These are phyloP conservation scores for Rutpela maculata DNA, from an alignment of 2,888 invertebrate species.

Conservation along the genomic window DNA sequence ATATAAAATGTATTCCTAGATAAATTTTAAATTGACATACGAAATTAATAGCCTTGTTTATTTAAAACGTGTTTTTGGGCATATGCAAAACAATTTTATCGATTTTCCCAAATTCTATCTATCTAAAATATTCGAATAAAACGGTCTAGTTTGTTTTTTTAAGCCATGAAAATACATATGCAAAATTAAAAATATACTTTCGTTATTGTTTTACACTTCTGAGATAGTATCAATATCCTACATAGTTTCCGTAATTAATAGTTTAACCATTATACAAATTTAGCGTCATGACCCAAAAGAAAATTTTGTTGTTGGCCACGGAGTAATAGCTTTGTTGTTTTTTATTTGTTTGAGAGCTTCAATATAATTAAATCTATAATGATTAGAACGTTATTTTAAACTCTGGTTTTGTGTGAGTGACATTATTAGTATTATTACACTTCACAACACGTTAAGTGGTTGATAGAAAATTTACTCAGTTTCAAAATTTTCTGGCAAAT, in stretches of 20 bases:
- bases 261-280: neutral
- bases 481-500: too few species aligned
- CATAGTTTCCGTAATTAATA: neutral
- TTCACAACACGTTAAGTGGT: too few species aligned
- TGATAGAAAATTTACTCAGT: too few species aligned
- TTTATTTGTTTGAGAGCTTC: neutral
- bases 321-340: slow-evolving; percentile 6
- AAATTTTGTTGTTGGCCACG: slow-evolving; percentile 2
- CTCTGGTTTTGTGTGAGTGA: too few species aligned
- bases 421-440: too few species aligned
- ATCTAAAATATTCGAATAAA: neutral
- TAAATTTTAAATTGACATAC: neutral
- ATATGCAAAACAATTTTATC: neutral
- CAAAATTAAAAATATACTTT: too few species aligned
- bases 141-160: too few species aligned
- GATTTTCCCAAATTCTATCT: neutral
- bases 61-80: neutral
- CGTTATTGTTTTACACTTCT: too few species aligned
- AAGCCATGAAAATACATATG: too few species aligned
- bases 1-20: neutral
- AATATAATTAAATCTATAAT: neutral
- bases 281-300: slow-evolving; percentile 16
- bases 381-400: too few species aligned
- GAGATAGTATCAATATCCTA: neutral
- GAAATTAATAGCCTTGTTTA: neutral